Percentiles rank a stretch among this genome's conserved stretches.
Conservation (phyloP, 2,888 invertebrate genomes). For the Eristalis arbustorum region DNA sequence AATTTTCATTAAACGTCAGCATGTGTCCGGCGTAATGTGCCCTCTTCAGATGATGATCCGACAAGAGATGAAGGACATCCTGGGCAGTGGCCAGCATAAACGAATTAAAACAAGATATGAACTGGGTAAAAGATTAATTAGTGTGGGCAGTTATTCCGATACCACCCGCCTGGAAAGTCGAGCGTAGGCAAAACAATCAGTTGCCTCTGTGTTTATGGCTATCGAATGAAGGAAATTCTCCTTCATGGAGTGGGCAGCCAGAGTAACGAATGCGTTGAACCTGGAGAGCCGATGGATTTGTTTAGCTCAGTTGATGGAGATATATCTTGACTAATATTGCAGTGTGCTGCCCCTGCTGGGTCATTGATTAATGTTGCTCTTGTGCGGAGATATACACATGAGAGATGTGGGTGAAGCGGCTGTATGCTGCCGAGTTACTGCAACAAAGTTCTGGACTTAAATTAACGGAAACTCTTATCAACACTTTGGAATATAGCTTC, state of each 20-base stretch:
- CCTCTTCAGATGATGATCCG: constrained; percentile 11
- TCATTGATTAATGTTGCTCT: constrained; percentile 15
- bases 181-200: constrained; percentile 25
- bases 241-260: neutral
- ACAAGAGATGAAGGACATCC: constrained; percentile 39
- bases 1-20: constrained; percentile 52
- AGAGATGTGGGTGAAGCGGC: neutral
- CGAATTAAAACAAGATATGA: constrained; percentile 32
- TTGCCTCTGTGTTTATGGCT: constrained; percentile 25
- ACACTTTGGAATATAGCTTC: neutral
- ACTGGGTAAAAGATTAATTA: constrained; percentile 43
- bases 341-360: neutral
- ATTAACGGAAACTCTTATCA: neutral
- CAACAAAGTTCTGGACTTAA: neutral
- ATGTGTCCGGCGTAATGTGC: constrained; percentile 23
- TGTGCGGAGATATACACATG: neutral
- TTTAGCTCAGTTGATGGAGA: neutral
- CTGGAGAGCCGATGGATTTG: constrained; percentile 11
- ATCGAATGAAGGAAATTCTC: constrained; percentile 19
- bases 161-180: constrained; percentile 43
- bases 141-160: constrained; percentile 57
- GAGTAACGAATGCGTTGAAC: constrained; percentile 10
- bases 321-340: constrained; percentile 15
- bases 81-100: constrained; percentile 45
- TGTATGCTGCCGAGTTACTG: neutral